Evolutionary conservation across 37 sponge, comb jelly and placozoan species (phyloP).

Genomic region (Eunapius fragilis): DNA sequence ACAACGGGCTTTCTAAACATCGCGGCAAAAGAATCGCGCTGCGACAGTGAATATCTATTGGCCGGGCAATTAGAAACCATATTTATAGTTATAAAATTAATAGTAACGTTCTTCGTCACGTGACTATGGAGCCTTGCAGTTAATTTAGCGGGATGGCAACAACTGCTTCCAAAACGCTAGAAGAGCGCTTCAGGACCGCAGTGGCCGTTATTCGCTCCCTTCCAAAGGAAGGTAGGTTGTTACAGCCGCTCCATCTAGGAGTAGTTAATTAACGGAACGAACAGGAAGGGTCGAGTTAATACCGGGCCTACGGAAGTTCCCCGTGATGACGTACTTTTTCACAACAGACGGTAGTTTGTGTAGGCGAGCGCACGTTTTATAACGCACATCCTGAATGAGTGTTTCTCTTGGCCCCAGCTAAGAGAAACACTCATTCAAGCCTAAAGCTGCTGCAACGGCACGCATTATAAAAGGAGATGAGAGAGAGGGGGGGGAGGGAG

Average conservation of each 20-base stretch:
- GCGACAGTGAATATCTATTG: too few species aligned
- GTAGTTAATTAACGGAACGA: neutral
- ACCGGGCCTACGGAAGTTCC: neutral
- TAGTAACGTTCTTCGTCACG: neutral
- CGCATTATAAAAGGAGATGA: too few species aligned
- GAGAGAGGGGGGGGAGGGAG: too few species aligned
- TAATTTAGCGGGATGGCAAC: neutral
- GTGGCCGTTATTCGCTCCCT: slow-evolving; percentile 66
- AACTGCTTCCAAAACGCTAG: slow-evolving; percentile 17
- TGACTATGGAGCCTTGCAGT: neutral
- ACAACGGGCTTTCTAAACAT: neutral
- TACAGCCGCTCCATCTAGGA: neutral
- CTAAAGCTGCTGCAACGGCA: too few species aligned
- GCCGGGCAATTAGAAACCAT: too few species aligned
- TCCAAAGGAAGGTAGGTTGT: slow-evolving; percentile 62
- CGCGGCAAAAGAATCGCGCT: too few species aligned
- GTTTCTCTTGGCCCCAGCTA: too few species aligned
- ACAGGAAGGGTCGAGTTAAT: neutral
- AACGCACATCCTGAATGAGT: too few species aligned
- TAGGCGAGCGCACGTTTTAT: too few species aligned
- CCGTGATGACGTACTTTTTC: neutral
- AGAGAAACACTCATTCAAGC: too few species aligned
- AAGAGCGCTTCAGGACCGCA: slow-evolving; percentile 56
- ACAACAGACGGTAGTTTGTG: too few species aligned
- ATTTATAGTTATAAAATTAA: too few species aligned